Percentiles rank a stretch among this genome's conserved stretches.
phyloP scores from a whole-genome alignment of 2,113 vertebrate genomes.

The Pseudolaguvia tuberculata region DNA sequence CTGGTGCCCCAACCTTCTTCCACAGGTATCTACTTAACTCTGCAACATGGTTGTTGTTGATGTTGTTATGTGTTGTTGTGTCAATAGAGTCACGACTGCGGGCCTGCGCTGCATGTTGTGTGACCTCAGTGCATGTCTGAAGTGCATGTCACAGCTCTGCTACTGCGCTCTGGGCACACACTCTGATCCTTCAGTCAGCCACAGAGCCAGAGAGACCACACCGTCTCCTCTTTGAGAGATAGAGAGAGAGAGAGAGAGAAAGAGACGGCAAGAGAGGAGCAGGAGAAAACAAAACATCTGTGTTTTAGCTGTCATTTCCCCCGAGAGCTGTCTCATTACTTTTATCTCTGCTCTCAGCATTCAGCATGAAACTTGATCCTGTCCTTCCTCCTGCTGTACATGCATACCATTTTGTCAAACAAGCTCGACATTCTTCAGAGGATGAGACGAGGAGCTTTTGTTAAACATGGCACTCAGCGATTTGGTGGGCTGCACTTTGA shows the following conservation, averaged over 20 bases:
- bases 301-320: constrained; percentile 53
- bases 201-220: constrained; percentile 28
- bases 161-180: constrained; percentile 26
- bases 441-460: constrained; percentile 38
- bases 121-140: constrained; percentile 35
- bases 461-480: constrained; percentile 39
- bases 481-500: constrained; percentile 33
- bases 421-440: constrained; percentile 38
- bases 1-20: neutral
- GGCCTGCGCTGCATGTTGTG: constrained; percentile 30
- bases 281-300: too few species aligned
- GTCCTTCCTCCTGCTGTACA: constrained; percentile 49
- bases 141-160: constrained; percentile 37
- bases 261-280: constrained; percentile 27
- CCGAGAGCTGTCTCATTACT: constrained; percentile 51
- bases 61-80: constrained; percentile 29
- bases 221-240: constrained; percentile 31
- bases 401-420: constrained; percentile 51
- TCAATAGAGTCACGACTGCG: constrained; percentile 29
- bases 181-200: constrained; percentile 44
- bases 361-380: constrained; percentile 49
- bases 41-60: constrained; percentile 23
- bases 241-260: constrained; percentile 3
- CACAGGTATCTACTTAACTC: constrained; percentile 13
- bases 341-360: constrained; percentile 49